A percentile compares a stretch with the other conserved stretches of the same genome.
Conservation (phyloP, 2,113 vertebrate species). For the Sinocyclocheilus anophthalmus region DNA sequence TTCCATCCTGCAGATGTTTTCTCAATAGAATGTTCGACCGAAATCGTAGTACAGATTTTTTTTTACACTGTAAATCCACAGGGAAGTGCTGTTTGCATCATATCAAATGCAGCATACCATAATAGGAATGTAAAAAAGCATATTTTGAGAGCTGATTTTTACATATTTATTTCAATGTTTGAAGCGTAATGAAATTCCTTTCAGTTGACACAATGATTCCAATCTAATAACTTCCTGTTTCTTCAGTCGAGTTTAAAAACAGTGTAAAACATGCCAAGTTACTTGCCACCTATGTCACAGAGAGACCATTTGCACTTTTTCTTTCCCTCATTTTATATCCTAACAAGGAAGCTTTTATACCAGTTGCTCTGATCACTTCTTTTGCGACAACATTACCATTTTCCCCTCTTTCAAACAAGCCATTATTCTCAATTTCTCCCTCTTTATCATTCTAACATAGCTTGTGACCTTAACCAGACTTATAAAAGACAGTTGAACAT, state of each 20-base stretch:
- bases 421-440: background rate
- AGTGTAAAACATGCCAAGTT: background rate
- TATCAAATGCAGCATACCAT: background rate
- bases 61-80: background rate
- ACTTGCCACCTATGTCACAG: background rate
- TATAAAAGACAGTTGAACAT: conserved; percentile 13
- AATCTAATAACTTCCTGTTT: background rate
- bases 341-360: background rate
- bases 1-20: background rate
- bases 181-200: background rate
- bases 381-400: background rate
- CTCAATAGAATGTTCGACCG: background rate
- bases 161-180: conserved; percentile 10
- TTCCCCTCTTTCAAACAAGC: background rate
- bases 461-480: background rate
- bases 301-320: background rate
- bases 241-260: background rate
- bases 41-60: background rate
- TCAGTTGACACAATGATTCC: conserved; percentile 1
- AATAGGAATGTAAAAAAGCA: background rate
- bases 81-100: background rate
- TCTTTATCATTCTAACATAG: background rate
- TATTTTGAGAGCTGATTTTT: background rate
- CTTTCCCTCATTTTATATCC: background rate
- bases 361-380: background rate